Evolutionary conservation across 2,113 vertebrate species (phyloP), one percentile per base, ranked within the genome.

Genomic region (Bufo gargarizans): DNA sequence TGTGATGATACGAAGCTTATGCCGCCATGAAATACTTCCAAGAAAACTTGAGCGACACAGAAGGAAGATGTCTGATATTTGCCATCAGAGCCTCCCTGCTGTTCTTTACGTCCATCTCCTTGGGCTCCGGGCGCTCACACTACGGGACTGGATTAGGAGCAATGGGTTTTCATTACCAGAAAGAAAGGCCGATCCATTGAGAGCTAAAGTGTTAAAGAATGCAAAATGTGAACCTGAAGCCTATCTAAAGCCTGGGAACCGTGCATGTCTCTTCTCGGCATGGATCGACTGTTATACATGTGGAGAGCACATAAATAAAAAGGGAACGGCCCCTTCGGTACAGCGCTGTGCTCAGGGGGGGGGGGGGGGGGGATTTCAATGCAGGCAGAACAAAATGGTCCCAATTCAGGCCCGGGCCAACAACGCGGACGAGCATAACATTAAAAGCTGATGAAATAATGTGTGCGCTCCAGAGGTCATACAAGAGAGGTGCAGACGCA

Each of bases 1-100:
- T 74, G 69, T 59, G 69, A 74, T 56, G 67, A 58, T 85, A 72
- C 22, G 33, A 50, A 72, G 67, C 49, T 84, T 74, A 33, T 20
- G 12, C 14, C 65, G 20, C 2, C 63, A 53, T 55, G n/a, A 83
- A 69, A 69, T 53, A 83, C 45, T 82, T 20, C 81, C 50, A 16
- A 12, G 33, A 47, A 12, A 4, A 50, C 61, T 49, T 53, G 43
- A 47, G 61, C 8, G 82, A 45, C 67, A 56, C 49, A 16, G 19
- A 19, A 49, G 20, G 11, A 11, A 71, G 13, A 49, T 50, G 49
- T 71, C 47, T 55, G 19, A 22, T 56, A 65, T n/a, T 13, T 9
- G 76, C n/a, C 8, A 59, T 19, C 12, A 43, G 22, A 22, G 13
- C 55, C 4, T 55, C 53, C 22, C 53, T 8, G 20, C 49, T 56